Percentiles rank a stretch among this genome's conserved stretches.
Evolutionary conservation across 2,888 invertebrate species (phyloP).

Genomic region (Notodonta ziczac): DNA sequence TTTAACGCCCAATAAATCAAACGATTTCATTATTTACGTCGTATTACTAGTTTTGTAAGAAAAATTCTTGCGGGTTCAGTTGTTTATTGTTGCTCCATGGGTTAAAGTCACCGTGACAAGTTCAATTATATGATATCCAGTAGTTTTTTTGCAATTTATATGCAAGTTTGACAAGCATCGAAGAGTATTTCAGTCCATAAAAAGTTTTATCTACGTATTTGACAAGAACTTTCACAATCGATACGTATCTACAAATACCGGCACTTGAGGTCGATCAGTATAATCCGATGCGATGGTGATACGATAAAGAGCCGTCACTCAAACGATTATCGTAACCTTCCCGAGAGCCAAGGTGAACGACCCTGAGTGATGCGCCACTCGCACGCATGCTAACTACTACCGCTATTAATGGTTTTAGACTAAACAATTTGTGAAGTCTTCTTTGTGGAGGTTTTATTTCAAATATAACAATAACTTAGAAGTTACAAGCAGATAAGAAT

Average conservation of each 20-base stretch:
- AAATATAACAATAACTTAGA: no score
- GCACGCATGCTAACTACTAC: background rate
- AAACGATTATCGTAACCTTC: constrained; percentile 48
- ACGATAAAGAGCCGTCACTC: constrained; percentile 44
- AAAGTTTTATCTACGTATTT: background rate
- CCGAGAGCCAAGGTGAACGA: constrained; percentile 48
- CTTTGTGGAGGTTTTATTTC: background rate
- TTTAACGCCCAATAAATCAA: no score
- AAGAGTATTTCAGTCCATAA: background rate
- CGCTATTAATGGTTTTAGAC: background rate
- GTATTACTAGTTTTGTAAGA: no score
- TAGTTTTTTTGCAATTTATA: no score
- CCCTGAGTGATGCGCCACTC: constrained; percentile 18
- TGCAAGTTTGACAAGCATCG: no score
- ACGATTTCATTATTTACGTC: no score
- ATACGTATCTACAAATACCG: constrained; percentile 36
- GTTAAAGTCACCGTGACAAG: no score
- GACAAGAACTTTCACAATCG: constrained; percentile 7
- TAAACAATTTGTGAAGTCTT: background rate
- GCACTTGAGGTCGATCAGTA: constrained; percentile 44
- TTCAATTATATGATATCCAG: no score
- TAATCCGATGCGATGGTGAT: constrained; percentile 42
- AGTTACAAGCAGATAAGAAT: no score
- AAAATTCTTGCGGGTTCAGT: no score
- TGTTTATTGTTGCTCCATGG: no score